These are phyloP conservation scores for Jacana jacana DNA, from an alignment of 2,113 vertebrate genomes.

Conservation along the genomic window DNA sequence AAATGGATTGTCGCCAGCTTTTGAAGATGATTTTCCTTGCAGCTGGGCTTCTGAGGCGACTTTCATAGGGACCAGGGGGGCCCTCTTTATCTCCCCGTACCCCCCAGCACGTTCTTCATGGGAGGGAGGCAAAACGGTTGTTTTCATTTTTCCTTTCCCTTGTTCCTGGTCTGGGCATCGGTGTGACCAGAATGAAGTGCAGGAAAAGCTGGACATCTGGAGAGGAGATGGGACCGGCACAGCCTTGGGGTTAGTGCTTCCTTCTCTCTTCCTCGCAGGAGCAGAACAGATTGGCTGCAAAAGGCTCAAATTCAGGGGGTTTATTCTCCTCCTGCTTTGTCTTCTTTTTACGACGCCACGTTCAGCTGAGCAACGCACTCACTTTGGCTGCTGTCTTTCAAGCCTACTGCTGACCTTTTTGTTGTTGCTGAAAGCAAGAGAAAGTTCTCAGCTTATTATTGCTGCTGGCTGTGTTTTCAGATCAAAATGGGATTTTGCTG, in stretches of 20 bases:
- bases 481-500: background rate
- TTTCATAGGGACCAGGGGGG: background rate
- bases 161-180: background rate
- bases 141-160: constrained; percentile 37
- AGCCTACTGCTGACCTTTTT: background rate
- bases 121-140: constrained; percentile 42
- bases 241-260: background rate
- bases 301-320: background rate
- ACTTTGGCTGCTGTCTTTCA: background rate
- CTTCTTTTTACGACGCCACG: background rate
- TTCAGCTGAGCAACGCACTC: background rate
- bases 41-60: constrained; percentile 21
- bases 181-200: constrained; percentile 49
- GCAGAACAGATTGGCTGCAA: background rate
- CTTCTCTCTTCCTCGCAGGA: background rate
- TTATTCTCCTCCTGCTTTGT: background rate
- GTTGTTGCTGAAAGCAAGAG: constrained; percentile 22
- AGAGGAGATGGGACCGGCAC: background rate
- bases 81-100: background rate
- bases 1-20: constrained; percentile 35
- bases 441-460: background rate
- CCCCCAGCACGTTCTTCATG: constrained; percentile 48
- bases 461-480: background rate
- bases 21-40: background rate
- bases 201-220: constrained; percentile 56